Base-by-base conservation (phyloP, 2,113 vertebrate genomes). In the Ammospiza caudacuta region DNA sequence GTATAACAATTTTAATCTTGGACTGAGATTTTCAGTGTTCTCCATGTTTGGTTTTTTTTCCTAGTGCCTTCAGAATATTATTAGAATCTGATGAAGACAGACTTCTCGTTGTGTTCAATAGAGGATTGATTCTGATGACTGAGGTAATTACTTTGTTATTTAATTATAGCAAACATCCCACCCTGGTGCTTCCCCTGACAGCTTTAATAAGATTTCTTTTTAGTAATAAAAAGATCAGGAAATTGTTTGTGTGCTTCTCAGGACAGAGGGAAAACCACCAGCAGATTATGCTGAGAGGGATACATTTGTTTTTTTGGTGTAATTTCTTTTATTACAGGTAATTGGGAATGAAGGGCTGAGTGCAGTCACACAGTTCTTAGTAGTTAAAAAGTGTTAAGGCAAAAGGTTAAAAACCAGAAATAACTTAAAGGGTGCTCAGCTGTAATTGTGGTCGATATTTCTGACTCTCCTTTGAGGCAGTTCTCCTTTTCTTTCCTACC, bases 51-150 rank as follows among this genome's bases (percentile, higher is more conserved):
- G 24, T 27, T 90, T 92, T 91, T 96, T 94, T 77, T 93, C 97
- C 80, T 96, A 99, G 99, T 99, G 99, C 99, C 98, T 99, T 99
- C 98, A 98, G 99, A 98, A 99, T 99, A 97, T 97, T 99, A 90
- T 93, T 99, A 97, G 99, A 99, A 98, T 99, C 99, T 91, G 99
- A 99, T 91, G 99, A 99, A 98, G 99, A 99, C 97, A 97, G 99
- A 58, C 98, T 99, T 95, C 98, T 99, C 83, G 99, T 99, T 97
- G 98, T 99, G 69, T 99, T 99, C 97, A 99, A 99, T 81, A 97
- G 99, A 98, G 99, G 99, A 57, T 98, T 99, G 94, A 99, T 99
- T 97, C 98, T 99, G 86, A 99, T 99, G 99, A 99, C 99, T 2
- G 99, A 99, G 98, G 99, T 99, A 97, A 98, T 75, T 75, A 61